Evolutionary conservation across 1,140 invertebrate species (phyloP).

Genomic region (Campoletis sonorensis): DNA sequence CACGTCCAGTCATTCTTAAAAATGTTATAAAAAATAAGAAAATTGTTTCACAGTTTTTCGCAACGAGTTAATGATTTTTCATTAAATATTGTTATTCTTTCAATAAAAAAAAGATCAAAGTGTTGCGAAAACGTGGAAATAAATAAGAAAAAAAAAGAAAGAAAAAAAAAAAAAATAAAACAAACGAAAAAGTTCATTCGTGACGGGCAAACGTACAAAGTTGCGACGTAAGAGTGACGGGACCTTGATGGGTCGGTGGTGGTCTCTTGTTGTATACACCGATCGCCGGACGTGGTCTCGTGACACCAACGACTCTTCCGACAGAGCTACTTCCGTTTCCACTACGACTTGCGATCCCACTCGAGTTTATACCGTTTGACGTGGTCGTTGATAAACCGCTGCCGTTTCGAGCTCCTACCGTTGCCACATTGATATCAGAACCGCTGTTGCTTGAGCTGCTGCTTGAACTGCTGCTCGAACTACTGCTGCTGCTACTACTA

Average conservation of each 20-base stretch:
- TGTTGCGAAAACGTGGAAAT: neutral
- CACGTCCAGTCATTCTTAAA: no score
- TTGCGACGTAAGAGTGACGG: conserved; percentile 77
- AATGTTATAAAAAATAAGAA: no score
- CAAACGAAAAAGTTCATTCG: conserved; percentile 39
- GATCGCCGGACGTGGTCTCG: conserved; percentile 68
- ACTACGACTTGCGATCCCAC: conserved; percentile 49
- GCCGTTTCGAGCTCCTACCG: conserved; percentile 32
- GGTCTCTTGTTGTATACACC: conserved; percentile 67
- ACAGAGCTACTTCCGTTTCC: conserved; percentile 61
- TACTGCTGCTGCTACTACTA: conserved; percentile 31
- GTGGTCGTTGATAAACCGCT: conserved; percentile 51
- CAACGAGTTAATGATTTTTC: no score
- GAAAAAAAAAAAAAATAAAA: neutral
- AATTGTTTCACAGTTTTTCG: no score
- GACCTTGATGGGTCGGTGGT: conserved; percentile 68
- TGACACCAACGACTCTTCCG: conserved; percentile 67
- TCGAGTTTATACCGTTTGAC: conserved; percentile 61
- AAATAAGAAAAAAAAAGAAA: conserved; percentile 7
- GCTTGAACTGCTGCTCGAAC: conserved; percentile 27
- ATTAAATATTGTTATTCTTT: neutral
- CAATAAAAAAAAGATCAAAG: neutral
- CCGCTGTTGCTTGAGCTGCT: neutral
- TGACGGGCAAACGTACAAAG: conserved; percentile 68
- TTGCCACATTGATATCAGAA: conserved; percentile 19